A percentile compares a stretch with the other conserved stretches of the same genome.
These are phyloP conservation scores for Pipistrellus nathusii DNA, from an alignment of 2,797 vertebrate species.

Conservation along the genomic window DNA sequence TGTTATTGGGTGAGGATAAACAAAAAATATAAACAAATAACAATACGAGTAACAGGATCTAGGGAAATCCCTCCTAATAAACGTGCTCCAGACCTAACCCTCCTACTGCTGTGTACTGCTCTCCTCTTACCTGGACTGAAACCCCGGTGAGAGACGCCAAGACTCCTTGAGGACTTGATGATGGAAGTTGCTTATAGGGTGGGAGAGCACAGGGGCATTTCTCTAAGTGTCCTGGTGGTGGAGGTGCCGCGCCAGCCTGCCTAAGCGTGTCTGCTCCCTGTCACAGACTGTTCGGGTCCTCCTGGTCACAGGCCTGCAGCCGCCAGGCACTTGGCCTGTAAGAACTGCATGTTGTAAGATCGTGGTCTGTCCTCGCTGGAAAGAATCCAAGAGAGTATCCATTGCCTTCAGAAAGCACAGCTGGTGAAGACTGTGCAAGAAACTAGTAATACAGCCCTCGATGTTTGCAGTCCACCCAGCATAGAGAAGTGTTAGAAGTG, in stretches of 20 bases:
- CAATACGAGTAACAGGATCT: not conserved
- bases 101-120: fast-evolving
- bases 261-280: not conserved
- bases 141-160: not conserved
- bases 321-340: not conserved
- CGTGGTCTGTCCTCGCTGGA: not conserved
- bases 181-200: not conserved
- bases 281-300: not conserved
- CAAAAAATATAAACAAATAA: not conserved
- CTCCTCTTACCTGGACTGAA: not conserved
- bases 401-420: not conserved
- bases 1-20: too few species aligned
- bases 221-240: not conserved
- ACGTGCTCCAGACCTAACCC: not conserved
- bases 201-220: not conserved
- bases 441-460: not conserved
- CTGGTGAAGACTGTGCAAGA: not conserved
- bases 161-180: not conserved
- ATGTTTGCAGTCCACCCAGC: not conserved
- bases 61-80: not conserved
- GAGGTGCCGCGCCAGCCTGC: not conserved
- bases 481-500: not conserved
- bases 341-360: not conserved
- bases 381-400: not conserved
- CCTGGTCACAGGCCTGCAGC: too few species aligned